Percentiles rank a stretch among this genome's conserved stretches.
Evolutionary conservation across 2,888 invertebrate species (phyloP).

Genomic region (Leptothorax acervorum): DNA sequence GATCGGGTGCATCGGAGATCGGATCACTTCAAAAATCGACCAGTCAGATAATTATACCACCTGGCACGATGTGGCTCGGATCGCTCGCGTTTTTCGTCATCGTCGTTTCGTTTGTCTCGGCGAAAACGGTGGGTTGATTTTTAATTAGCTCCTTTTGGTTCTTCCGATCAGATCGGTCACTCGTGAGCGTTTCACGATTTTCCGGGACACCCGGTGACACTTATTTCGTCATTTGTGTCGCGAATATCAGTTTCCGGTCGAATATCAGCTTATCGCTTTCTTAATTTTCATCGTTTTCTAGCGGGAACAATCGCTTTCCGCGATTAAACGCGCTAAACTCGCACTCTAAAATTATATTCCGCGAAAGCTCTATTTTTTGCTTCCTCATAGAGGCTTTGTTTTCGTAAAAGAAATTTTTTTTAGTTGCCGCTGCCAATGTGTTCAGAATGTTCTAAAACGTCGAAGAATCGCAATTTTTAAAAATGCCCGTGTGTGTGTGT

Average conservation of each 20-base stretch:
- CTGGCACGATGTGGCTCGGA: slow-evolving; percentile 68
- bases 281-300: slow-evolving; percentile 2
- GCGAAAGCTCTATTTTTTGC: background rate
- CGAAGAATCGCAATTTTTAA: too few species aligned
- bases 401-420: too few species aligned
- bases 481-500: too few species aligned
- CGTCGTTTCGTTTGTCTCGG: slow-evolving; percentile 48
- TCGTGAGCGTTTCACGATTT: slow-evolving; percentile 28
- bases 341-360: background rate
- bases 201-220: slow-evolving; percentile 14
- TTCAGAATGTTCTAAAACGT: too few species aligned
- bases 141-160: background rate
- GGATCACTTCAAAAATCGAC: slow-evolving; percentile 34
- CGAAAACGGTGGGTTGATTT: slow-evolving; percentile 67
- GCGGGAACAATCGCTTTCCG: background rate
- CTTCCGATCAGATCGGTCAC: background rate
- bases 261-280: slow-evolving; percentile 49
- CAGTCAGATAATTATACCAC: slow-evolving; percentile 52
- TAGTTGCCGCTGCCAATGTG: too few species aligned
- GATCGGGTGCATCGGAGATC: slow-evolving; percentile 46
- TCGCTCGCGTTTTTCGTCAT: slow-evolving; percentile 62
- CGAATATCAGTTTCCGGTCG: slow-evolving; percentile 54
- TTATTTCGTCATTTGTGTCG: background rate
- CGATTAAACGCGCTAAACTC: background rate
- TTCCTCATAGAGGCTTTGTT: too few species aligned